Percentiles rank a stretch among this genome's conserved stretches.
Evolutionary conservation across 2,888 invertebrate genomes (phyloP).

Genomic region (Vannuccia rotundouncinata): DNA sequence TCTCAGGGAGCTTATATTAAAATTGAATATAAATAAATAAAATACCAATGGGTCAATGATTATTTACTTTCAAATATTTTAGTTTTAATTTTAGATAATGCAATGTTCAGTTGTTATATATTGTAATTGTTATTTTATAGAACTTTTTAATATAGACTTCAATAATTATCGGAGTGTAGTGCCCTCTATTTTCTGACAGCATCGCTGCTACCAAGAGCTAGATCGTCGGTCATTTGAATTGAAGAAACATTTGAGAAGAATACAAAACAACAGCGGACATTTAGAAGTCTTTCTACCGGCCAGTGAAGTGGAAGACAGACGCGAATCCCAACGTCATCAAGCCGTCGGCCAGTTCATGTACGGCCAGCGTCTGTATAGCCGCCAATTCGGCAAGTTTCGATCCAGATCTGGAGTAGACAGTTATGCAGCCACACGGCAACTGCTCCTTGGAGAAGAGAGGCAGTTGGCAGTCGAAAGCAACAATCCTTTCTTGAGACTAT

Average conservation of each 20-base stretch:
- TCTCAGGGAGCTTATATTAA: too few relatives aligned
- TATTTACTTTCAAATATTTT: too few relatives aligned
- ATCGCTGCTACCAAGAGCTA: not conserved
- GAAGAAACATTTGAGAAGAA: not conserved
- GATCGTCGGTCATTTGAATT: not conserved
- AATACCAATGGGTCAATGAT: too few relatives aligned
- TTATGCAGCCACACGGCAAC: not conserved
- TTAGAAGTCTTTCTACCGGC: not conserved
- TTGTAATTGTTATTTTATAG: not conserved
- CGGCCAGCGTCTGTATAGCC: slow-evolving; percentile 21
- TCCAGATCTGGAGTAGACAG: slow-evolving; percentile 10
- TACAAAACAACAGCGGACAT: not conserved
- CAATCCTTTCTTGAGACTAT: slow-evolving; percentile 23
- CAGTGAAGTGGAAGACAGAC: not conserved
- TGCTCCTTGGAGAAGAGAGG: not conserved
- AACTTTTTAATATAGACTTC: not conserved
- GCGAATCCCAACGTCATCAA: not conserved
- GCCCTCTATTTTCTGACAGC: not conserved
- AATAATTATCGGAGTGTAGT: not conserved
- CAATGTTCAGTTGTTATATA: too few relatives aligned
- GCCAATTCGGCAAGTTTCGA: slow-evolving; percentile 31
- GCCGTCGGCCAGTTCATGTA: not conserved
- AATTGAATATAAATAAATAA: too few relatives aligned
- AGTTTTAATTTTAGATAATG: too few relatives aligned
- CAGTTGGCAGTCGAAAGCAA: not conserved